Base-by-base conservation (phyloP, 2,113 vertebrate species). In the Nymphicus hollandicus region DNA sequence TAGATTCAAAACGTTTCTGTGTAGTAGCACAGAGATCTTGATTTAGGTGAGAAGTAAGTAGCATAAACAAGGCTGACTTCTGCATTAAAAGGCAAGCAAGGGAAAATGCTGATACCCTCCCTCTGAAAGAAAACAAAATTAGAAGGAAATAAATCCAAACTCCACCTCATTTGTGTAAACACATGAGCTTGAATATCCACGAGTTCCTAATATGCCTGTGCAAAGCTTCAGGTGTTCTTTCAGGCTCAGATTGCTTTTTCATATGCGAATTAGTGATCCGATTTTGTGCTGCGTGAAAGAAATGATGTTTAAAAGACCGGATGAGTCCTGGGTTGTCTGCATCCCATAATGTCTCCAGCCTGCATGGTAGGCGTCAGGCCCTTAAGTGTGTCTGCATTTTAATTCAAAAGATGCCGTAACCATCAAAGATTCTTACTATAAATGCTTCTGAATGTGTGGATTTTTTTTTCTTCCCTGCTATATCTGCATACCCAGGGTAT, bases 301-400 rank as follows among this genome's bases (percentile, higher is more conserved):
- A 93, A 91, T 9, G 74, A 91, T 84, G 41, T 86, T 88, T 73
- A 77, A 86, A 28, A 77, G 81, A 64, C 69, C 72, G 97, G 70
- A 91, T 93, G 96, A 93, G 87, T 63, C 69, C 88, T 55, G 86
- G 76, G 84, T 44, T 87, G 81, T 76, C 65, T 80, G 76, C 73
- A 71, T 91, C 89, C 56, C 84, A 60, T 27, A 61, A 9, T 49
- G 9, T 77, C 84, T 61, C 88, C 23, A 17, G 50, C 61, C 85
- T 56, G 64, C 33, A 15, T 85, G 43, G 55, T 37, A 2, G 3
- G 19, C 56, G 23, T 66, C 81, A 46, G 74, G n/a, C 56, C 76
- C 80, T 73, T 84, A 53, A 5, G 76, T 52, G 13, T 47, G 66
- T 15, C 81, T 72, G 85, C 43, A 6, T 90, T 90, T 76, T 47